Evolutionary conservation across 2,797 vertebrate species (phyloP), one percentile per base, ranked within the genome.

Genomic region (Gallirallus australis): DNA sequence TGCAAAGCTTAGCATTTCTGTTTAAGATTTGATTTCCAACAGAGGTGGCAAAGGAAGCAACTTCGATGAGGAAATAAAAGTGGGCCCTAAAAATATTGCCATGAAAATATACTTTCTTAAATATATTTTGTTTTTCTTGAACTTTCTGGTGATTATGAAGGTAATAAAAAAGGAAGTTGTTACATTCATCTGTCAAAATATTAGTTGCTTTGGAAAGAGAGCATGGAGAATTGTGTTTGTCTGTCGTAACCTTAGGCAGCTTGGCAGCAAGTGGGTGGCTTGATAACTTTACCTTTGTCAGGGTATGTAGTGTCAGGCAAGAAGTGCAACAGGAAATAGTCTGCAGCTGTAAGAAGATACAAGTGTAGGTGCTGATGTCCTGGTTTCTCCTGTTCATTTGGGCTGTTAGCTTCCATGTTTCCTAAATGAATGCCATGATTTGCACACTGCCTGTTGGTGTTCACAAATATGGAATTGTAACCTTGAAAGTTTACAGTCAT

Each of bases 101-200:
- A 24, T 33, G 53, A 93, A 91, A 53, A 87, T 83, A 25, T 59
- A 71, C 59, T 76, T 2, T 2, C 52, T 84, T 19, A 56, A 68
- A 85, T 47, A 35, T 50, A 79, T 33, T 16, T 6, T 61, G 72
- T 54, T 91, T 76, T 91, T 59, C 54, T 85, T 88, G 37, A 63
- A 72, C 59, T 89, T 93, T 28, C 33, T 56, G 71, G 70, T 31
- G 78, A 72, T 89, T 91, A 61, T 47, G 60, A 85, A 64, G 72
- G 73, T 94, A 88, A 93, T 89, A 76, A 70, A 93, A 87, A 86
- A 86, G 80, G 80, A 93, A 93, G 50, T 45, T 88, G 65, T 78
- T 89, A 20, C 28, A 69, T 76, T 87, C 80, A 78, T 91, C 69
- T 94, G 86, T 71, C 63, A 89, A 52, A 80, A 59, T 54, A 64